Evolutionary conservation across 2,797 vertebrate species (phyloP).

Genomic region (Notamacropus eugenii): DNA sequence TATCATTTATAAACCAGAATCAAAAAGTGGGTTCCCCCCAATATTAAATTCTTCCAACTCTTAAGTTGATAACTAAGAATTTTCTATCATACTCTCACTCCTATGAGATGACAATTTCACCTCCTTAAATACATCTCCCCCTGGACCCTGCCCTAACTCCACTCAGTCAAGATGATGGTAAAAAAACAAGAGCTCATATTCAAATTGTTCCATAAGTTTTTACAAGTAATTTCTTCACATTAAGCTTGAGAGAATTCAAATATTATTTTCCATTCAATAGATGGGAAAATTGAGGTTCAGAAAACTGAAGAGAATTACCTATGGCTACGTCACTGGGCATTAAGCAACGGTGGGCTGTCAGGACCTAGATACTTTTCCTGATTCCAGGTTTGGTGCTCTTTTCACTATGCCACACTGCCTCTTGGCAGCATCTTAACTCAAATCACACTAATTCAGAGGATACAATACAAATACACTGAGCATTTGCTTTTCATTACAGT

Average conservation of each 20-base stretch:
- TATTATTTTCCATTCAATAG: not conserved
- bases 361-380: not conserved
- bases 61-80: not conserved
- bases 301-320: not conserved
- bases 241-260: not conserved
- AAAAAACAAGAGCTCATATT: not conserved
- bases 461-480: not conserved
- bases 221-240: not conserved
- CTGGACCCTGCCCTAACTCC: not conserved
- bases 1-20: not conserved
- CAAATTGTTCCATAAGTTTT: not conserved
- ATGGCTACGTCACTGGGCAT: not conserved
- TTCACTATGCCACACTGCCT: not conserved
- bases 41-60: not conserved
- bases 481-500: not conserved
- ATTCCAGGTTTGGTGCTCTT: not conserved
- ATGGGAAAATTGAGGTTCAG: not conserved
- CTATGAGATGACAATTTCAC: not conserved
- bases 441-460: not conserved
- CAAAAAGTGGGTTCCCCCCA: not conserved
- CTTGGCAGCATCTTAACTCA: not conserved
- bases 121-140: not conserved
- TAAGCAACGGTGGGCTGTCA: not conserved
- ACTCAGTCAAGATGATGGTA: not conserved
- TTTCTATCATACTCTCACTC: not conserved